These are phyloP conservation scores for Xestia rhomboidea DNA, from an alignment of 2,888 invertebrate species.

Conservation along the genomic window DNA sequence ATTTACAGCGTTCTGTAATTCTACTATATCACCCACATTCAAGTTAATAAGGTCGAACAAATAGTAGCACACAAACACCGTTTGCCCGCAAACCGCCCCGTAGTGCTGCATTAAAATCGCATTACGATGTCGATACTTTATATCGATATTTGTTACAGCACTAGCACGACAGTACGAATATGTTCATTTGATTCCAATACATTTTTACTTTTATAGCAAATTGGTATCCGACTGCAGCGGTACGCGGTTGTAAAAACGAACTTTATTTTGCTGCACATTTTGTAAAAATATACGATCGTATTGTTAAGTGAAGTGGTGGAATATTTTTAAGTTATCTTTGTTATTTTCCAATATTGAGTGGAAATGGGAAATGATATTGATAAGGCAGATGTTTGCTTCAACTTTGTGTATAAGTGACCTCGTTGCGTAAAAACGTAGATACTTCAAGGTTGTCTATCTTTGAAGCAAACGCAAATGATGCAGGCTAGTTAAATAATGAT, in stretches of 20 bases:
- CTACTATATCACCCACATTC: constrained; percentile 48
- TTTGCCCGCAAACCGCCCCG: constrained; percentile 71
- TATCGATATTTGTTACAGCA: constrained; percentile 72
- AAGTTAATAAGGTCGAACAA: constrained; percentile 54
- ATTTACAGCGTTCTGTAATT: constrained; percentile 37
- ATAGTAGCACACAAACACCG: constrained; percentile 60
- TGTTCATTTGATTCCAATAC: constrained; percentile 64
- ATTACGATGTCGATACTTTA: constrained; percentile 76
- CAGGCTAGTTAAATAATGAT: neutral
- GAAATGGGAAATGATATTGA: constrained; percentile 13
- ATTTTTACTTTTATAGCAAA: constrained; percentile 67
- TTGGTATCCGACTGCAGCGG: constrained; percentile 59
- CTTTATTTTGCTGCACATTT: constrained; percentile 60
- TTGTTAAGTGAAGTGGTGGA: constrained; percentile 58
- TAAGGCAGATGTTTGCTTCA: constrained; percentile 7
- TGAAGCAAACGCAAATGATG: neutral
- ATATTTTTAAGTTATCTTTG: constrained; percentile 44
- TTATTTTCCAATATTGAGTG: constrained; percentile 35
- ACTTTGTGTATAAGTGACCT: neutral
- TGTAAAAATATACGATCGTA: constrained; percentile 50
- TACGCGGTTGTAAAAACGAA: constrained; percentile 58
- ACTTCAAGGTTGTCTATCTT: neutral
- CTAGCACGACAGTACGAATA: constrained; percentile 63
- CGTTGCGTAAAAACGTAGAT: neutral
- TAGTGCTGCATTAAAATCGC: constrained; percentile 78